These are phyloP conservation scores for Diachrysia chrysitis DNA, from an alignment of 2,888 invertebrate genomes.

Conservation along the genomic window DNA sequence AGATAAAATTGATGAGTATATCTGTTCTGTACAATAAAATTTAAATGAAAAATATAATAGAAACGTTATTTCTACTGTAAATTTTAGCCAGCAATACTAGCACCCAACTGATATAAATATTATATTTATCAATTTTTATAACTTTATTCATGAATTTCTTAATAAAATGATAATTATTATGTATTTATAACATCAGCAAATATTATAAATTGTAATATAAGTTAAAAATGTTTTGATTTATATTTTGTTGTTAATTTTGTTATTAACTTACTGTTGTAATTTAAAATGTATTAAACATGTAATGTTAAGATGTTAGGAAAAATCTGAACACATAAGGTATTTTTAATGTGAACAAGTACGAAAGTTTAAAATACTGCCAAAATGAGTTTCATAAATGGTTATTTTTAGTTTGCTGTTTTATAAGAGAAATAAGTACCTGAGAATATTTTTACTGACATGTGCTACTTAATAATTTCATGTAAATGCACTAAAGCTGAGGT, in stretches of 20 bases:
- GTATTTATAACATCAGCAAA: slow-evolving; percentile 25
- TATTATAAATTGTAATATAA: slow-evolving; percentile 30
- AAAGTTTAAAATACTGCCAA: slow-evolving; percentile 31
- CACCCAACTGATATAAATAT: neutral
- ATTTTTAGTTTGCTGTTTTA: slow-evolving; percentile 41
- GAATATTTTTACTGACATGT: slow-evolving; percentile 49
- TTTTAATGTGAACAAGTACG: slow-evolving; percentile 29
- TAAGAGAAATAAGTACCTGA: slow-evolving; percentile 57
- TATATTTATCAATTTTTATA: slow-evolving; percentile 18
- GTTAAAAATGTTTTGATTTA: slow-evolving; percentile 38
- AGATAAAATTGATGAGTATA: neutral
- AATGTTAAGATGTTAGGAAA: slow-evolving; percentile 19
- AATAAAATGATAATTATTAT: slow-evolving; percentile 23
- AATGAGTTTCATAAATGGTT: slow-evolving; percentile 23
- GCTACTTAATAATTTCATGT: slow-evolving; percentile 28
- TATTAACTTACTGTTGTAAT: slow-evolving; percentile 50
- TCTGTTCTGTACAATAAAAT: neutral
- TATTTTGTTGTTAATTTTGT: slow-evolving; percentile 55
- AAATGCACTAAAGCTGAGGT: slow-evolving; percentile 50
- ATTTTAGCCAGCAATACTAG: neutral
- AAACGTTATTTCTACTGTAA: neutral
- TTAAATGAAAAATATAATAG: neutral
- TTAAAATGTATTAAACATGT: slow-evolving; percentile 28
- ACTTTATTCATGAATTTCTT: slow-evolving; percentile 15
- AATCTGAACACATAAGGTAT: slow-evolving; percentile 13